Evolutionary conservation across 2,797 vertebrate genomes (phyloP).

Genomic region (Acipenser oxyrinchus): DNA sequence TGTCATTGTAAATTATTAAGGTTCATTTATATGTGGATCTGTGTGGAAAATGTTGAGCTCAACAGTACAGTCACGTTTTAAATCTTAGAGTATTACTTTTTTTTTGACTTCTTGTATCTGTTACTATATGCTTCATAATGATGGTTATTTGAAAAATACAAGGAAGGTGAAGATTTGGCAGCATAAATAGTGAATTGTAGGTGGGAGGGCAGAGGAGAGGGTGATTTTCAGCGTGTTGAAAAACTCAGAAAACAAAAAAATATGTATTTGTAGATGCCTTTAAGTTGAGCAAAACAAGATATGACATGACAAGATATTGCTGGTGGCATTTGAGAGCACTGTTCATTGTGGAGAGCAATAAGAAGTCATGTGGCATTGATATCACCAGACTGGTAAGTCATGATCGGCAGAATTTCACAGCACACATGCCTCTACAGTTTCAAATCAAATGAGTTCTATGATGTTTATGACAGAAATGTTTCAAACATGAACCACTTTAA

Average conservation of each 20-base stretch:
- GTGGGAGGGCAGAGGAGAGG: too few relatives aligned
- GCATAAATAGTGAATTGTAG: too few relatives aligned
- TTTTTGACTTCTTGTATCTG: too few relatives aligned
- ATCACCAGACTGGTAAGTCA: not conserved
- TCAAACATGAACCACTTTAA: not conserved
- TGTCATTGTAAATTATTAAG: constrained; percentile 1
- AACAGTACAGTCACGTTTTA: too few relatives aligned
- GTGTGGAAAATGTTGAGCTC: too few relatives aligned
- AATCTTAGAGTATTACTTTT: too few relatives aligned
- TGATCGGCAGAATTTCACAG: not conserved
- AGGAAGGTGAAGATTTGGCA: too few relatives aligned
- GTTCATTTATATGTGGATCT: not conserved
- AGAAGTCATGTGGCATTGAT: constrained; percentile 1
- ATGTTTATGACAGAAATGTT: not conserved
- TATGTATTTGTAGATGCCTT: not conserved
- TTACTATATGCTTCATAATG: too few relatives aligned
- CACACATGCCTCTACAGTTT: not conserved
- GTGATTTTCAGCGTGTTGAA: too few relatives aligned
- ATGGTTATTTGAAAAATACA: too few relatives aligned
- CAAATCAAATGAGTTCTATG: not conserved
- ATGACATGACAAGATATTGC: constrained; percentile 5
- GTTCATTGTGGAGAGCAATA: constrained; percentile 1
- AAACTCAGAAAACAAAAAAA: too few relatives aligned
- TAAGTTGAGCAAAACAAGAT: not conserved
- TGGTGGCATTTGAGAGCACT: not conserved